Conservation (phyloP, 1,140 invertebrate genomes). For the Marisa cornuarietis region DNA sequence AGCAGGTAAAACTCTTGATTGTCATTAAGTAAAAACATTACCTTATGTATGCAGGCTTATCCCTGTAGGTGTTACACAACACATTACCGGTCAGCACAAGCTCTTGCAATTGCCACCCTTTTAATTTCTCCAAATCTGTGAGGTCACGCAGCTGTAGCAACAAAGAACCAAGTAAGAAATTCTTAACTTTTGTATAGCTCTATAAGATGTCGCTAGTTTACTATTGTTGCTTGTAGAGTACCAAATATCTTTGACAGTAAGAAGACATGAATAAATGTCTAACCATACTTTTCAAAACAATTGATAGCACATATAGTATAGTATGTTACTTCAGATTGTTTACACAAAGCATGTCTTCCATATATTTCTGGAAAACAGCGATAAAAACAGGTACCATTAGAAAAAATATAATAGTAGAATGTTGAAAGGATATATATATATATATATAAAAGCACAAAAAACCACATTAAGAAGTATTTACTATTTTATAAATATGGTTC, state of each 20-base stretch:
- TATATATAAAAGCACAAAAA: neutral
- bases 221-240: neutral
- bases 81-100: constrained; percentile 84
- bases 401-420: too few species aligned
- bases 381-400: too few species aligned
- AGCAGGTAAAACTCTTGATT: too few species aligned
- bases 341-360: too few species aligned
- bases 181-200: too few species aligned
- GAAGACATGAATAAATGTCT: neutral
- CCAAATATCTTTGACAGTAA: neutral
- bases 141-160: constrained; percentile 75
- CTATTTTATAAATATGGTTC: too few species aligned
- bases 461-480: neutral
- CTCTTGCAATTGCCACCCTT: constrained; percentile 78
- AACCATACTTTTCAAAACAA: neutral
- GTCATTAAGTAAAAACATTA: constrained; percentile 67
- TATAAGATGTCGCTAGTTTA: too few species aligned
- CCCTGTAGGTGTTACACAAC: constrained; percentile 79
- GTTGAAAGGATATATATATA: neutral
- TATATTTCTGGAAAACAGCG: too few species aligned
- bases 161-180: constrained; percentile 5
- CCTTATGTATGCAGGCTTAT: constrained; percentile 84
- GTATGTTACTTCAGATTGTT: too few species aligned
- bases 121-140: constrained; percentile 76
- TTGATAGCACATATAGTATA: too few species aligned